These are phyloP conservation scores for Neomorphus geoffroyi DNA, from an alignment of 2,797 vertebrate species.

Conservation along the genomic window DNA sequence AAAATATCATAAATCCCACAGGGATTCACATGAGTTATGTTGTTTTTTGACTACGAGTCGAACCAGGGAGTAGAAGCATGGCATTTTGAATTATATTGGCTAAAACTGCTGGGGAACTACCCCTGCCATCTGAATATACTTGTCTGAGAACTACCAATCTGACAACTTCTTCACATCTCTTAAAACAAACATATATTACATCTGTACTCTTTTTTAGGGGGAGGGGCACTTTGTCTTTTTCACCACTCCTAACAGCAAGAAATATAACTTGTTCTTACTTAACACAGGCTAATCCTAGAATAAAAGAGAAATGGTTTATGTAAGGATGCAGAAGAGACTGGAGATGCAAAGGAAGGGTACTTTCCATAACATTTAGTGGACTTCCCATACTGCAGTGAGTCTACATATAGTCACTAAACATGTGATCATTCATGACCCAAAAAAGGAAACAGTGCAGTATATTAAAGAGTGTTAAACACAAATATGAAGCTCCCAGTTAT, in stretches of 20 bases:
- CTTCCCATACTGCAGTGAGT: neutral
- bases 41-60: neutral
- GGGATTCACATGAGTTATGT: neutral
- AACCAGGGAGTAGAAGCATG: neutral
- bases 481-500: neutral
- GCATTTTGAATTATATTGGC: neutral
- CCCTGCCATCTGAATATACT: neutral
- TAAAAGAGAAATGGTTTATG: neutral
- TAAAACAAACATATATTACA: neutral
- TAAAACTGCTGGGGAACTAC: neutral
- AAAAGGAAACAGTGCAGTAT: neutral
- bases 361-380: neutral
- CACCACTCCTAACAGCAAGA: neutral
- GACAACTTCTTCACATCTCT: neutral
- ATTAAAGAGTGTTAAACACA: neutral
- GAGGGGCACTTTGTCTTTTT: neutral
- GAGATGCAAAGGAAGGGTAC: neutral
- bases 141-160: neutral
- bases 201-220: neutral
- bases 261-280: neutral
- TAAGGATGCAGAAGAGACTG: neutral
- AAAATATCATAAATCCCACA: neutral
- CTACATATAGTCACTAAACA: conserved; percentile 6
- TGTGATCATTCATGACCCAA: neutral
- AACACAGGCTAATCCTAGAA: neutral